Base-by-base conservation (phyloP, 2,888 invertebrate genomes). In the Campoletis raptor region DNA sequence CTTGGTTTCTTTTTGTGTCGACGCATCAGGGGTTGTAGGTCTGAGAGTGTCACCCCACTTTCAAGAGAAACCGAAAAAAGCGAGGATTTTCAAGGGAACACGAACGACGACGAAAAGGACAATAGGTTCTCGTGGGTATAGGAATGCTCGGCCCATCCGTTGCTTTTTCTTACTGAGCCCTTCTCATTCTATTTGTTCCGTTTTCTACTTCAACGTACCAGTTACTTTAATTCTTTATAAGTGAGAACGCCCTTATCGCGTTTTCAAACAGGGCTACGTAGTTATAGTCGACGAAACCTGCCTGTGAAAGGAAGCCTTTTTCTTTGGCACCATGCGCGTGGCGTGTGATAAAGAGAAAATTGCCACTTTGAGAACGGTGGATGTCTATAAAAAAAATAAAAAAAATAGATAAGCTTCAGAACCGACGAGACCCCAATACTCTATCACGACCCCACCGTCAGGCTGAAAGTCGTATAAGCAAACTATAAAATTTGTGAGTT, bases 171-270 rank as follows among this genome's bases (percentile, higher is more conserved):
- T 21, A 52, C 64, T 86, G 76, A 81, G 80, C 87, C 87, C 64
- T 24, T 64, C n/a, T 37, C 54, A 84, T 78, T 82, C 81, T 86
- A n/a, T 30, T 18, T 87, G 73, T 84, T 77, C 86, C 42, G 10
- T 5, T 85, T 76, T 83, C 82, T 86, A 85, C 86, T 87, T 89
- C 87, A 86, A 88, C 88, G 81, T 85, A 87, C 83, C 89, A 88
- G 89, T 91, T 88, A 89, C 88, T 89, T 91, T 90, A 91, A 92
- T 90, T 90, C 89, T 91, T 92, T 91, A 91, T 90, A 89, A 91
- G 89, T 88, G 87, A 90, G 90, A 54, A 89, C 88, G 81, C 88
- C 88, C 87, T 90, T 90, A 92, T 91, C 91, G 88, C 90, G 88
- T 90, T 90, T 76, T 69, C 61, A 21, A 66, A 61, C 64, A 52